Evolutionary conservation across 2,797 vertebrate genomes (phyloP), one percentile per base, ranked within the genome.

Genomic region (Sternotherus odoratus): DNA sequence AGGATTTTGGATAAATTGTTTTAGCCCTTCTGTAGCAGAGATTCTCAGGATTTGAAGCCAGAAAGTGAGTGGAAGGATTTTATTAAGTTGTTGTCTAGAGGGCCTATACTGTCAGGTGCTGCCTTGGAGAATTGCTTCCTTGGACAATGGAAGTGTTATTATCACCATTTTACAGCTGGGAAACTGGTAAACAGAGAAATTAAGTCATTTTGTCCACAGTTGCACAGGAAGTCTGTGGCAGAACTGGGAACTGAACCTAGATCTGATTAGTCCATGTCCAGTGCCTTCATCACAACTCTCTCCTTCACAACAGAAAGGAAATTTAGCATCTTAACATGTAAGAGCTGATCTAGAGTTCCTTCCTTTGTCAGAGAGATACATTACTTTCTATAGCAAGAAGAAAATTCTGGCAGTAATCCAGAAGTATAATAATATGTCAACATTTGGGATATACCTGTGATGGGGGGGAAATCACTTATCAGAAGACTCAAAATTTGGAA

Each of bases 271-370:
- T 87, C 91, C 48, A 89, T 90, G 75, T 12, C 51, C 74, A 85
- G 51, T 4, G 48, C 72, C 77, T 81, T 26, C 87, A 94, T 94
- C 33, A 93, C 69, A 95, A 80, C 16, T 46, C 54, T 51, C 16
- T 75, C 43, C 26, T 28, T 30, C 43, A 91, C 63, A 87, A 86
- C 56, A 75, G 28, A 93, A 86, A 4, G 85, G 50, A 92, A 69
- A 88, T 72, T 87, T 48, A 9, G 89, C 63, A 85, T 8, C 72
- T 94, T 75, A 75, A 83, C 82, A 90, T 91, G 57, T 87, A 93
- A 90, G 79, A 82, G n/a, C 53, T 39, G 66, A 23, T 36, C 21
- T 23, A 72, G 21, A 36, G 36, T 72, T n/a, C 46, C 17, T 21
- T 77, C 72, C 49, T 91, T 85, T 84, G 82, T 69, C 72, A 94